Evolutionary conservation across 2,797 vertebrate species (phyloP), one percentile per base, ranked within the genome.

Genomic region (Sebastes hubbsi): DNA sequence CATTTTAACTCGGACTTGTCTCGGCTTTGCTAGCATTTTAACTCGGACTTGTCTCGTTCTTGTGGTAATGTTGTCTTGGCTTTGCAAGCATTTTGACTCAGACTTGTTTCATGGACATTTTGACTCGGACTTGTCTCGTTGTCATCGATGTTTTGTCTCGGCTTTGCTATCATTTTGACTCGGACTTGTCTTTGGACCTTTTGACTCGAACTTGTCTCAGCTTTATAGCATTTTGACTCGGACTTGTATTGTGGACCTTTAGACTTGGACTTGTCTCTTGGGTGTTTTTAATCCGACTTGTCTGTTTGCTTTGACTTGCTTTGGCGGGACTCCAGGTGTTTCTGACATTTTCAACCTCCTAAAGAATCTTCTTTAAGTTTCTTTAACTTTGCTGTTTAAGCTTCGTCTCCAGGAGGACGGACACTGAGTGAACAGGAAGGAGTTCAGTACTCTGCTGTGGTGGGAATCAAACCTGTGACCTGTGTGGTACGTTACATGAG

Each of bases 391-490:
- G 1, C 72, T n/a, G n/a, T 34, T 13, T 1, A 38, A 59, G 16
- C 24, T 8, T 70, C 16, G 24, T 20, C 29, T 12, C 18, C n/a
- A 34, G 29, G 22, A 18, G 10, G 5, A 7, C 18, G 12, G 2
- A 5, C 27, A 32, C 66, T 1, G 65, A 68, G 30, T 3, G 14
- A 58, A 5, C 14, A 16, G 46, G 5, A 55, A 2, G 61, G 36
- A 10, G 20, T 56, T 42, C 66, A 42, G 11, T 8, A 0, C 20
- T 38, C 14, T 24, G 0, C 32, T 30, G 14, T 8, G 12, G 52
- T 49, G 77, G 27, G 69, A 78, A 72, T 72, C 68, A 46, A 59
- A 72, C 54, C 36, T n/a, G 52, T 14, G 52, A 49, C 54, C 56
- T 9, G 29, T 25, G 29, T 24, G 42, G 2, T 27, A 6, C 36